Percentiles rank a stretch among this genome's conserved stretches.
phyloP scores from a whole-genome alignment of 2,888 invertebrate genomes.

The Latrodectus elegans region DNA sequence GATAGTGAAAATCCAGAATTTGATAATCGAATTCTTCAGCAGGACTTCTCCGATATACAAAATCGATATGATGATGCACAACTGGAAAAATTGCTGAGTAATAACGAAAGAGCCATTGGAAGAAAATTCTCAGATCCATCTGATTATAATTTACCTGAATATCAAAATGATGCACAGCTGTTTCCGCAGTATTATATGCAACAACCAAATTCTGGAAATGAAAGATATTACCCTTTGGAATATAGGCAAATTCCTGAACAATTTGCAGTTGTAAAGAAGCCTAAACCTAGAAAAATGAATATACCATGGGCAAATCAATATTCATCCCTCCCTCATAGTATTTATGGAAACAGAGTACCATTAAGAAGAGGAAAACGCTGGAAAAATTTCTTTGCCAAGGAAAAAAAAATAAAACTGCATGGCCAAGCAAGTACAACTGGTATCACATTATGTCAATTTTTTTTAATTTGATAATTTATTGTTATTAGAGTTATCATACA shows the following conservation, averaged over 20 bases:
- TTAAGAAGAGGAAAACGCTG: constrained; percentile 30
- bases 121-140: constrained; percentile 51
- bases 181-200: constrained; percentile 64
- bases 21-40: constrained; percentile 59
- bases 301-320: constrained; percentile 15
- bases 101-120: constrained; percentile 28
- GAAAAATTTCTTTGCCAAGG: not conserved
- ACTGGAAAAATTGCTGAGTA: constrained; percentile 49
- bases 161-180: constrained; percentile 42
- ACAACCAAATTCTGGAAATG: constrained; percentile 32
- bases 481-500: too few relatives aligned
- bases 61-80: constrained; percentile 58
- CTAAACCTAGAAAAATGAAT: constrained; percentile 38
- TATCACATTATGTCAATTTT: not conserved
- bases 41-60: constrained; percentile 50
- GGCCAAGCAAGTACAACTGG: not conserved
- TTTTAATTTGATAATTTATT: too few relatives aligned
- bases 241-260: constrained; percentile 42
- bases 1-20: constrained; percentile 59
- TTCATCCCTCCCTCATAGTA: constrained; percentile 15
- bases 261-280: constrained; percentile 45
- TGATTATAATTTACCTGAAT: constrained; percentile 53
- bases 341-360: constrained; percentile 1
- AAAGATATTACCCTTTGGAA: constrained; percentile 46
- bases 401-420: not conserved